A percentile compares a stretch with the other conserved stretches of the same genome.
phyloP scores from a whole-genome alignment of 2,888 invertebrate genomes.

The Caenorhabditis macrosperma region DNA sequence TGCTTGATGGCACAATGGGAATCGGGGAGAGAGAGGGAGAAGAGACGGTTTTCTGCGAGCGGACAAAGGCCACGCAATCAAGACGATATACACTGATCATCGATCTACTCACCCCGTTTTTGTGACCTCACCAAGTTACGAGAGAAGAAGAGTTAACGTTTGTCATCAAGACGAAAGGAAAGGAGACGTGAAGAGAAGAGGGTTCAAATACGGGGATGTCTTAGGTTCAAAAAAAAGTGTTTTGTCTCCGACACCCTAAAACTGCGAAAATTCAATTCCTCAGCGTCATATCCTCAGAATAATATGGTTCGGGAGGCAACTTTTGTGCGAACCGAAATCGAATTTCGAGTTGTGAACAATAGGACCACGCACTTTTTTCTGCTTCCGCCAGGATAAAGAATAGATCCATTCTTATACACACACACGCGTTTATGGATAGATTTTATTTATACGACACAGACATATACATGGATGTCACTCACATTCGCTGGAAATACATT shows the following conservation, averaged over 20 bases:
- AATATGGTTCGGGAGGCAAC: slow-evolving; percentile 12
- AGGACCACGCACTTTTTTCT: slow-evolving; percentile 44
- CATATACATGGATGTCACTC: slow-evolving; percentile 31
- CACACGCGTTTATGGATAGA: slow-evolving; percentile 11
- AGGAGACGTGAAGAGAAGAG: neutral
- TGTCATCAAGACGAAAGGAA: neutral
- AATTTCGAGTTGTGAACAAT: slow-evolving; percentile 49
- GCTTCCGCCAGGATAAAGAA: neutral
- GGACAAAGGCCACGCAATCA: neutral
- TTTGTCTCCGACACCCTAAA: neutral
- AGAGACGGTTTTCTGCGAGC: slow-evolving; percentile 3
- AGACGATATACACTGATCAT: neutral
- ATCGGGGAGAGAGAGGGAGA: slow-evolving; percentile 7
- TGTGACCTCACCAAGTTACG: neutral
- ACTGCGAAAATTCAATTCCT: slow-evolving; percentile 13
- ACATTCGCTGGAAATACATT: slow-evolving; percentile 14
- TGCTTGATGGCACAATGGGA: slow-evolving; percentile 27
- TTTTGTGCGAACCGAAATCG: slow-evolving; percentile 29
- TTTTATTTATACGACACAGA: slow-evolving; percentile 27
- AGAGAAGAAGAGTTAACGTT: no score
- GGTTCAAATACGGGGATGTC: neutral
- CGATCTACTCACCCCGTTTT: no score
- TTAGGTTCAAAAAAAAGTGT: neutral
- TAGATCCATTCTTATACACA: neutral
- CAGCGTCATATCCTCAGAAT: slow-evolving; percentile 16